Percentiles rank a stretch among this genome's conserved stretches.
These are phyloP conservation scores for Lycocerus yunnanus DNA, from an alignment of 2,888 invertebrate species.

Conservation along the genomic window DNA sequence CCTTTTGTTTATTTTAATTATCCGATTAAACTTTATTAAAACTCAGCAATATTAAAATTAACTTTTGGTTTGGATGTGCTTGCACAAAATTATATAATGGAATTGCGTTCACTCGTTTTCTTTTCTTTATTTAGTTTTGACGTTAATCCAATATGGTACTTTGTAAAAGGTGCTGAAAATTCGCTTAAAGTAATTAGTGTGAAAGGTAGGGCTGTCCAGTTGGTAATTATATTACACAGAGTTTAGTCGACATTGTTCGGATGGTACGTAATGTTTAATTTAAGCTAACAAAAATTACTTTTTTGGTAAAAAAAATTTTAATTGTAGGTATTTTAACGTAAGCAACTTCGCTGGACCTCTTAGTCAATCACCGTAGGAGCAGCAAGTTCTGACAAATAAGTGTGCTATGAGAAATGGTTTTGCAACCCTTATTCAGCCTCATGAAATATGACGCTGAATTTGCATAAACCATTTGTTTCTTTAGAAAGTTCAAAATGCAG, in stretches of 20 bases:
- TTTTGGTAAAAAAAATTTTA: background rate
- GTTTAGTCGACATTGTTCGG: constrained; percentile 1
- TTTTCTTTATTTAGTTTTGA: background rate
- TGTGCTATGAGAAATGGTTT: constrained; percentile 22
- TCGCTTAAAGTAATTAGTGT: constrained; percentile 15
- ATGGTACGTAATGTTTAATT: background rate
- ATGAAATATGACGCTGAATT: constrained; percentile 44
- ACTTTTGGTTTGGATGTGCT: background rate
- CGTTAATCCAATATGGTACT: constrained; percentile 4
- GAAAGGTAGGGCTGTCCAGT: constrained; percentile 11
- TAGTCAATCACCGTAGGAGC: constrained; percentile 8
- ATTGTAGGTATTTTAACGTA: background rate
- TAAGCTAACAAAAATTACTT: background rate
- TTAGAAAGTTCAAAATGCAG: constrained; percentile 40
- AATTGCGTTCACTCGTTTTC: background rate
- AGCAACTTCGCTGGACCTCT: background rate
- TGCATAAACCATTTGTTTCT: constrained; percentile 48
- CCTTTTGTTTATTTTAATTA: background rate
- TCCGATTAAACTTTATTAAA: background rate
- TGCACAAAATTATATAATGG: background rate
- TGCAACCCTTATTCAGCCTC: constrained; percentile 9
- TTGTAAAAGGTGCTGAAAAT: constrained; percentile 16
- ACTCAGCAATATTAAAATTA: background rate
- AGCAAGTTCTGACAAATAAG: constrained; percentile 29
- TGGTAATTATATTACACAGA: constrained; percentile 7